Evolutionary conservation across 1,140 invertebrate species (phyloP), one percentile per base, ranked within the genome.

Genomic region (Calephelis virginiensis): DNA sequence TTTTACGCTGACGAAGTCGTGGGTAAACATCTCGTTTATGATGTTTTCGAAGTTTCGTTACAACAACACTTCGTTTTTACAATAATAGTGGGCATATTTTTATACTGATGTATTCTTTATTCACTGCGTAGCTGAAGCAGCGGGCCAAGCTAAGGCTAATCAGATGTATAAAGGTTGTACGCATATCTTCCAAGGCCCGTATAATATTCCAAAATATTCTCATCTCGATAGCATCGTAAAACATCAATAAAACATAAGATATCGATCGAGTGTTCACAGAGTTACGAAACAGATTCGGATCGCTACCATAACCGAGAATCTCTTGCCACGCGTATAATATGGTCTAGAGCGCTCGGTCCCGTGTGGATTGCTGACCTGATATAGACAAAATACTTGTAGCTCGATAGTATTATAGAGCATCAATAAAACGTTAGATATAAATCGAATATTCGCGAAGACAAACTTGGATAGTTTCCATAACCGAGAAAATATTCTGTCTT

Each of bases 221-320:
- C 28, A 53, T 53, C 50, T 53, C 17, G 50, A 53, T 17, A 17
- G 50, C 50, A 17, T 53, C 50, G 50, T 28, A 17, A 53, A 53
- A 53, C 50, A 53, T 53, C 50, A 14, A 53, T 53, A 53, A 53
- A 53, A 53, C 50, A 53, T 53, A 53, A 53, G 49, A 53, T 53
- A 53, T 53, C 49, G 49, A 53, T 53, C 49, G 49, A 17, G 49
- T 53, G 17, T 53, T 53, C 49, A 53, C 17, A 13, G 13, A 53
- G 49, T 53, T 53, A 53, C 49, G 49, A 53, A 53, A 53, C 49
- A 53, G 49, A 53, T 53, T 53, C 28, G 49, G 49, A 53, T 53
- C 49, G 49, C 49, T 53, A 53, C 49, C 49, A 53, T 53, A 28
- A 53, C 14, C 14, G 49, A 53, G 49, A 53, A 8, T 14, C 49